A percentile compares a stretch with the other conserved stretches of the same genome.
Evolutionary conservation across 92 coral and sea anemone species (phyloP).

Genomic region (Epizoanthus stellaris): DNA sequence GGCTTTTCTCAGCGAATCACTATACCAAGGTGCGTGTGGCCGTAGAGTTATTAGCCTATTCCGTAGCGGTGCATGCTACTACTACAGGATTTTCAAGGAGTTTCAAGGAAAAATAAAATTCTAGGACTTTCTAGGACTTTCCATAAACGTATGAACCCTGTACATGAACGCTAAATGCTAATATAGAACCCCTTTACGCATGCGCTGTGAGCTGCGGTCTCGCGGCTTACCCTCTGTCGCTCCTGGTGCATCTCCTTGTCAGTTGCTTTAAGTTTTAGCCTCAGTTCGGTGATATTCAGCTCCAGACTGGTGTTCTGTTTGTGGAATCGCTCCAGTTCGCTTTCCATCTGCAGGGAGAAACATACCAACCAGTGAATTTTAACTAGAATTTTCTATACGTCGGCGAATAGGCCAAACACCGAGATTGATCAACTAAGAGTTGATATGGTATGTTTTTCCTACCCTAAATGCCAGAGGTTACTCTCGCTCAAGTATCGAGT

Average conservation of each 20-base stretch:
- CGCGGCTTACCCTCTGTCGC: conserved; percentile 82
- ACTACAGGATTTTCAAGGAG: no score
- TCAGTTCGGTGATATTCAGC: conserved; percentile 89
- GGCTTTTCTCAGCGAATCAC: no score
- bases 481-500: no score
- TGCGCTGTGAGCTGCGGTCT: background rate
- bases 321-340: conserved; percentile 98
- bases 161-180: no score
- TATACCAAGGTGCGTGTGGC: no score
- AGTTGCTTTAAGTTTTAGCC: conserved; percentile 95
- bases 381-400: background rate
- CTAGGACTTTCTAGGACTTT: background rate
- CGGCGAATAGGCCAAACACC: no score
- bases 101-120: background rate
- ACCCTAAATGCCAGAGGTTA: no score
- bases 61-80: no score
- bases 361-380: background rate
- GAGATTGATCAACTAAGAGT: no score
- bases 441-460: no score
- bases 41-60: no score
- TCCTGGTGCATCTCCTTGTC: conserved; percentile 99
- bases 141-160: background rate
- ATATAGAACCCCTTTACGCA: no score
- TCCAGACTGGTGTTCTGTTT: conserved; percentile 97
- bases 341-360: conserved; percentile 83